phyloP scores from a whole-genome alignment of 2,888 invertebrate genomes.

The Conus canariensis region DNA sequence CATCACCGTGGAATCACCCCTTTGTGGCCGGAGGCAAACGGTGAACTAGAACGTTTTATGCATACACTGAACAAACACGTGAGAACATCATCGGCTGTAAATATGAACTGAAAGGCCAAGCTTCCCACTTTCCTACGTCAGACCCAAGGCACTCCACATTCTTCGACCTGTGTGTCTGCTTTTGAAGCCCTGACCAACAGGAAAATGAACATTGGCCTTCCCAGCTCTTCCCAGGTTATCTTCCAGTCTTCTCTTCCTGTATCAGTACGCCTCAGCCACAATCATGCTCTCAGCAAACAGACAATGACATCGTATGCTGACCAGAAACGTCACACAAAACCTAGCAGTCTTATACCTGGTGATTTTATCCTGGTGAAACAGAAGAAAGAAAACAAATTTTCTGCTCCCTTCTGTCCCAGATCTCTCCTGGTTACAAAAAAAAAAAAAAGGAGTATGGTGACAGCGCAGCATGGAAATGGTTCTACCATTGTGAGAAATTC shows the following conservation, averaged over 20 bases:
- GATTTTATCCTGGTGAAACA: not conserved
- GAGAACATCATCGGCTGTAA: not conserved
- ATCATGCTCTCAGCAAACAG: not conserved
- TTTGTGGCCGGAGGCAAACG: constrained; percentile 20
- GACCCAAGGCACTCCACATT: not conserved
- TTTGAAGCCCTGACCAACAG: not conserved
- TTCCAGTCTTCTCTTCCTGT: not conserved
- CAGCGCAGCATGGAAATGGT: not conserved
- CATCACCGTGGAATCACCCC: constrained; percentile 23
- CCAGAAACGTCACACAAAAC: not conserved
- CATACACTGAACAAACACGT: not conserved
- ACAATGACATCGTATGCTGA: not conserved
- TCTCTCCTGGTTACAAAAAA: not conserved
- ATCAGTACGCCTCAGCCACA: not conserved
- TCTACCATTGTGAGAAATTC: no score
- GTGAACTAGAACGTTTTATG: not conserved
- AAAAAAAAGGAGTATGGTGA: not conserved
- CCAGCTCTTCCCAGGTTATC: not conserved
- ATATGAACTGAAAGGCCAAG: not conserved
- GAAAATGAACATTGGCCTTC: not conserved
- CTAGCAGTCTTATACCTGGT: not conserved
- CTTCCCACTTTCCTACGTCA: not conserved
- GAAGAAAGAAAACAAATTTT: not conserved
- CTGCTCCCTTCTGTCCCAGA: not conserved
- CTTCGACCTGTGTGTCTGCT: not conserved